Evolutionary conservation across 2,797 vertebrate species (phyloP).

Genomic region (Clarias pachynema): DNA sequence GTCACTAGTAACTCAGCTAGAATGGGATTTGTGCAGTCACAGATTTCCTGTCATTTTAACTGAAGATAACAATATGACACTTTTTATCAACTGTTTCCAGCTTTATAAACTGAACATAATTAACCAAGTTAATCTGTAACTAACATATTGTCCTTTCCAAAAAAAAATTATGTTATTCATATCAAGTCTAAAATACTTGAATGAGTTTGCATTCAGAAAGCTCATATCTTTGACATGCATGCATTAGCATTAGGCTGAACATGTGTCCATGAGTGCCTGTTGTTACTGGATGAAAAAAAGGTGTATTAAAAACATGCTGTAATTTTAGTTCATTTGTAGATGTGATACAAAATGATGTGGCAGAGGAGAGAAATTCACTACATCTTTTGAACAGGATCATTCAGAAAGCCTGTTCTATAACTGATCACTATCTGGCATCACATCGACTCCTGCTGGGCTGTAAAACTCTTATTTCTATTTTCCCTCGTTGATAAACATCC

Average conservation of each 20-base stretch:
- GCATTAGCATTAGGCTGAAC: background rate
- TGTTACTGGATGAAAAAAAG: background rate
- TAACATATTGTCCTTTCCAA: background rate
- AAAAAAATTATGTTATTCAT: background rate
- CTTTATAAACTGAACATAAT: background rate
- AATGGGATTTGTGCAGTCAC: background rate
- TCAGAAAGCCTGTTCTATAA: conserved; percentile 27
- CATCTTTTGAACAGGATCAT: background rate
- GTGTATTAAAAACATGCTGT: background rate
- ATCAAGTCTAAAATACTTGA: background rate
- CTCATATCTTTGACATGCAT: background rate
- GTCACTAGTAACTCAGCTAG: conserved; percentile 20
- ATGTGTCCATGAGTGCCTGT: background rate
- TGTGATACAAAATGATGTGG: background rate
- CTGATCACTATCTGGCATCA: conserved; percentile 27
- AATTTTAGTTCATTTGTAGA: background rate
- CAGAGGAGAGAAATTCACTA: background rate
- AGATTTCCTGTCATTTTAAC: conserved; percentile 15
- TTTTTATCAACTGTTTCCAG: background rate
- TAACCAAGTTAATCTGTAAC: background rate
- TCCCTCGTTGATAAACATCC: background rate
- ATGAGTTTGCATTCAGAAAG: background rate
- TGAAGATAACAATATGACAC: background rate
- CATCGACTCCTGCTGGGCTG: conserved; percentile 7
- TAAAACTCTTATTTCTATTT: conserved; percentile 27